Evolutionary conservation across 2,888 invertebrate species (phyloP).

Genomic region (Laothoe populi): DNA sequence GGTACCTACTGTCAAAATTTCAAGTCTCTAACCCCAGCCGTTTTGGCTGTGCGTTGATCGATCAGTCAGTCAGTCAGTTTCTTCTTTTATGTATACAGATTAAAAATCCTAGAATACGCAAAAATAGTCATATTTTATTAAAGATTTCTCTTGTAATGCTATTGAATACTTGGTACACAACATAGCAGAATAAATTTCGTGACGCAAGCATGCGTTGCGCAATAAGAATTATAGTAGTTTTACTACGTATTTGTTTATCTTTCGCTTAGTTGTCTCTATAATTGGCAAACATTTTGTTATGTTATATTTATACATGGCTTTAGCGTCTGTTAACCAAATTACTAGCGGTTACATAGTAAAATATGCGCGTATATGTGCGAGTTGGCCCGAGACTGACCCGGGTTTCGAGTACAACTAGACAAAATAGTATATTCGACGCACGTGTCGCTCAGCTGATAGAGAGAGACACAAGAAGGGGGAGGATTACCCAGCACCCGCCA

Average conservation of each 20-base stretch:
- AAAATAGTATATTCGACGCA: conserved; percentile 68
- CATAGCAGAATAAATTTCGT: background rate
- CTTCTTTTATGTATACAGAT: too few species aligned
- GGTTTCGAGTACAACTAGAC: conserved; percentile 62
- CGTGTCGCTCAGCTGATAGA: conserved; percentile 82
- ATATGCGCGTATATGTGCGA: conserved; percentile 27
- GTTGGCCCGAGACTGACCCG: conserved; percentile 37
- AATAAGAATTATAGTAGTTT: conserved; percentile 24
- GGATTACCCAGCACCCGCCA: conserved; percentile 54
- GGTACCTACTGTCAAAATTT: too few species aligned
- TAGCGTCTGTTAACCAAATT: conserved; percentile 22
- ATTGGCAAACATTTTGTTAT: conserved; percentile 22
- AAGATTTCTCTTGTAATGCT: background rate
- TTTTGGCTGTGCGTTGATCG: too few species aligned
- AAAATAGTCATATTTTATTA: background rate
- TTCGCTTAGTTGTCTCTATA: conserved; percentile 21
- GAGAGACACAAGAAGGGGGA: conserved; percentile 60
- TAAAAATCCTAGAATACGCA: background rate
- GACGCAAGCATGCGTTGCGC: background rate
- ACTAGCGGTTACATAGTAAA: conserved; percentile 21
- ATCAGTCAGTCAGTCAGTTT: too few species aligned
- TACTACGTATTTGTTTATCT: conserved; percentile 20
- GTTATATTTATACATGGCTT: conserved; percentile 16
- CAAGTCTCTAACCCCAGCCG: too few species aligned
- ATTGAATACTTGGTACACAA: background rate